Evolutionary conservation across 1,140 invertebrate species (phyloP).

Genomic region (Drosophila biarmipes): DNA sequence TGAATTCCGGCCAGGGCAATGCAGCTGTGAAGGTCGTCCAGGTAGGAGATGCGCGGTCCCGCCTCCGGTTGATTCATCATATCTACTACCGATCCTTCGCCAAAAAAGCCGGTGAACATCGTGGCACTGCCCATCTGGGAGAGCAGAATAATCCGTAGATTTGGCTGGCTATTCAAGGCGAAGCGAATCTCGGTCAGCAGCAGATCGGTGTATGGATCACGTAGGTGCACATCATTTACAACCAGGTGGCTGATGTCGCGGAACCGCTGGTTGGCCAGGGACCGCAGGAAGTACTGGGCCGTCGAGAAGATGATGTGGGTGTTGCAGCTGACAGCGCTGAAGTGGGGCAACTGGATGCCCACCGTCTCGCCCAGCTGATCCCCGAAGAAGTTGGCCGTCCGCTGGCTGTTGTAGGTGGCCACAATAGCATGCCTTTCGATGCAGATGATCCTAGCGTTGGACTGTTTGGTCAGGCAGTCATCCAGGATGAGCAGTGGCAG

Average conservation of each 20-base stretch:
- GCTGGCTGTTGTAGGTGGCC: slow-evolving; percentile 62
- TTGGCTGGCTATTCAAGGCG: slow-evolving; percentile 88
- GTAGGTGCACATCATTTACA: slow-evolving; percentile 97
- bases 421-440: slow-evolving; percentile 59
- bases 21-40: slow-evolving; percentile 51
- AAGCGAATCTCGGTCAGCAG: slow-evolving; percentile 93
- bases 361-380: slow-evolving; percentile 95
- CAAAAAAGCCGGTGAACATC: slow-evolving; percentile 57
- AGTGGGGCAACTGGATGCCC: slow-evolving; percentile 96
- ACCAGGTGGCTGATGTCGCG: slow-evolving; percentile 92
- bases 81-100: slow-evolving; percentile 43
- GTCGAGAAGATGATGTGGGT: slow-evolving; percentile 70
- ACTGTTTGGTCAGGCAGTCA: slow-evolving; percentile 39
- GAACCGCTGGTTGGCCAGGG: slow-evolving; percentile 78
- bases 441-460: slow-evolving; percentile 56
- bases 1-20: slow-evolving; percentile 26
- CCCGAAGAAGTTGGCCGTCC: slow-evolving; percentile 89
- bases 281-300: slow-evolving; percentile 60
- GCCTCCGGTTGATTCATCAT: not conserved
- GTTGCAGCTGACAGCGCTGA: slow-evolving; percentile 79
- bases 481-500: slow-evolving; percentile 60
- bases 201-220: slow-evolving; percentile 96
- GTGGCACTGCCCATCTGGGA: slow-evolving; percentile 80
- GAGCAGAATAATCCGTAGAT: slow-evolving; percentile 95
- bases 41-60: slow-evolving; percentile 26